These are phyloP conservation scores for Ianthella basta DNA, from an alignment of 37 sponge, comb jelly and placozoan genomes.

Conservation along the genomic window DNA sequence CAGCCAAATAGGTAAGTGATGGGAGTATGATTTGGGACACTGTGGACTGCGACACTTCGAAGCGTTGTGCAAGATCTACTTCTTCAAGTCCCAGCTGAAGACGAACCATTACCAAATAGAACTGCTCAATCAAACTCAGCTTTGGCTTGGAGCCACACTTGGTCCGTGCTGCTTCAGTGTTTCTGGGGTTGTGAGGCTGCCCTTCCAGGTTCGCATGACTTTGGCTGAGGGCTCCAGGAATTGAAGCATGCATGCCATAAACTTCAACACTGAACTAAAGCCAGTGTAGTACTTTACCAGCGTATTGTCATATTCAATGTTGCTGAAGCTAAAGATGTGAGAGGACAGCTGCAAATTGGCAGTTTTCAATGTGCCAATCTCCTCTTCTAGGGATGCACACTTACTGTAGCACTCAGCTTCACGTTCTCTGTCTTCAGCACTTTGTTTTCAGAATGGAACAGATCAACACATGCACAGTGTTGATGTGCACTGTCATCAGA, in stretches of 20 bases:
- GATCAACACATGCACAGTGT: background rate
- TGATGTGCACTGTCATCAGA: background rate
- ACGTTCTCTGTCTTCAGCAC: background rate
- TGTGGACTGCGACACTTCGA: background rate
- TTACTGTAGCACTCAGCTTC: background rate
- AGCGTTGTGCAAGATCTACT: slow-evolving; percentile 5
- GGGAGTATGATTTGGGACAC: background rate
- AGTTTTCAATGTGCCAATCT: background rate
- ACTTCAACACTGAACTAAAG: background rate
- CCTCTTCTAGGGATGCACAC: background rate
- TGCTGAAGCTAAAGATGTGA: background rate
- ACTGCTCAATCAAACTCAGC: slow-evolving; percentile 14
- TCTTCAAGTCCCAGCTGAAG: slow-evolving; percentile 18
- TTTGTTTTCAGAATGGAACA: background rate
- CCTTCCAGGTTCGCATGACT: background rate
- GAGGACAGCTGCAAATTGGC: slow-evolving; percentile 10
- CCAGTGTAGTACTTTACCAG: slow-evolving; percentile 13
- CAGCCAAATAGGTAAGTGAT: background rate
- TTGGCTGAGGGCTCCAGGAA: slow-evolving; percentile 19
- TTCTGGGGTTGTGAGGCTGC: slow-evolving; percentile 6
- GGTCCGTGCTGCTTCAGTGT: background rate
- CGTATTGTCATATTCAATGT: background rate
- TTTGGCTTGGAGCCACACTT: slow-evolving; percentile 6
- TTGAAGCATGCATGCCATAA: background rate
- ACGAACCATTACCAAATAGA: background rate